Base-by-base conservation (phyloP, 1,140 invertebrate genomes). In the Orussus abietinus region DNA sequence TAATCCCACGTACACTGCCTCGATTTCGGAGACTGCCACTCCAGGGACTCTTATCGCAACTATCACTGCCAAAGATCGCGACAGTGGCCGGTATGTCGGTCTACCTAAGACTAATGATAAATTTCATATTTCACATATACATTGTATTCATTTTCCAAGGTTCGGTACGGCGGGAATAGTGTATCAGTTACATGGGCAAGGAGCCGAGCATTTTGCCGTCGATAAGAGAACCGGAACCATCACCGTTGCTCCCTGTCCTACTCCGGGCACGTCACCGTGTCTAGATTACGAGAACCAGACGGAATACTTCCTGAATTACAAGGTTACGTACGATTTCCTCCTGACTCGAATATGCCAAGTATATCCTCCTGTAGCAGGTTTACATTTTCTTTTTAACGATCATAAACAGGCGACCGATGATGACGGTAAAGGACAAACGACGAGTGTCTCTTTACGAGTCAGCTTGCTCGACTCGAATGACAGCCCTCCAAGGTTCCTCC, bases 271-370 rank as follows among this genome's bases (percentile, higher is more conserved):
- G 12, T 62, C 70, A 0, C 79, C 78, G 1, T 96, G 93, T 63
- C 72, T 96, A 2, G 92, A 96, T 73, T 95, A 83, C 62, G 93
- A 96, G 71, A 80, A 81, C 11, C 82, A 86, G 57, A 80, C 80
- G 12, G 81, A 84, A 49, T 95, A 93, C 70, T 88, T 87, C 57
- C 73, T 96, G 17, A 86, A 85, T 29, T 91, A 90, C 53, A 88
- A 89, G 76, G 88, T 89, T 65, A 49, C 12, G n/a, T n/a, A n/a
- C n/a, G n/a, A n/a, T n/a, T n/a, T n/a, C n/a, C n/a, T n/a, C n/a
- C n/a, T n/a, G n/a, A n/a, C n/a, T n/a, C n/a, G n/a, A n/a, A n/a
- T n/a, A n/a, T n/a, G n/a, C n/a, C n/a, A n/a, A n/a, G n/a, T n/a
- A n/a, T n/a, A n/a, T n/a, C n/a, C n/a, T n/a, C n/a, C n/a, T n/a